These are phyloP conservation scores for Phasianus colchicus DNA, from an alignment of 2,113 vertebrate genomes.

Conservation along the genomic window DNA sequence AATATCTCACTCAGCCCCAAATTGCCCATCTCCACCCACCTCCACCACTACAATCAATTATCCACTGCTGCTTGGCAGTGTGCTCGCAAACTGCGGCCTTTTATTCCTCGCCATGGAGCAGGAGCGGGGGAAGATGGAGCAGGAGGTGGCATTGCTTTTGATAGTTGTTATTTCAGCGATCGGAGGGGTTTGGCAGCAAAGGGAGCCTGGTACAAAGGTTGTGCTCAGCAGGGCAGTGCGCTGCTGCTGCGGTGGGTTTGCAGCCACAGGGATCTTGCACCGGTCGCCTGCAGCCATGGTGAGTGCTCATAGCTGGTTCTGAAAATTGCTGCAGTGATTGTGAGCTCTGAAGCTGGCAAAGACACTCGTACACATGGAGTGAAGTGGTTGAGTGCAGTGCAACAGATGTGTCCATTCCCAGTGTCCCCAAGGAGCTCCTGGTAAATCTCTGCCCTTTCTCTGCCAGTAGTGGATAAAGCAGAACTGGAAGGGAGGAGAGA, in stretches of 20 bases:
- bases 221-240: background rate
- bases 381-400: fast-evolving
- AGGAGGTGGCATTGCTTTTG: conserved; percentile 36
- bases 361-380: fast-evolving
- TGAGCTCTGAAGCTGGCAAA: background rate
- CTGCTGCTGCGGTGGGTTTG: background rate
- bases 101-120: conserved; percentile 19
- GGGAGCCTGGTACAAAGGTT: conserved; percentile 39
- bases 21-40: conserved; percentile 58
- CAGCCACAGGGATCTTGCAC: background rate
- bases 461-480: background rate
- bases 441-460: background rate
- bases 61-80: background rate
- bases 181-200: conserved; percentile 33
- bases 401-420: background rate
- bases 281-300: fast-evolving
- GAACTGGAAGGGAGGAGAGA: background rate
- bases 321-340: background rate
- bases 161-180: conserved; percentile 38
- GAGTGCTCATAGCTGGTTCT: background rate
- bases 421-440: background rate
- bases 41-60: conserved; percentile 61
- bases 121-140: conserved; percentile 20
- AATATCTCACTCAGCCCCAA: conserved; percentile 63
- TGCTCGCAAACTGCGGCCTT: background rate